phyloP scores from a whole-genome alignment of 2,113 vertebrate species.

The Mastomys natalensis region DNA sequence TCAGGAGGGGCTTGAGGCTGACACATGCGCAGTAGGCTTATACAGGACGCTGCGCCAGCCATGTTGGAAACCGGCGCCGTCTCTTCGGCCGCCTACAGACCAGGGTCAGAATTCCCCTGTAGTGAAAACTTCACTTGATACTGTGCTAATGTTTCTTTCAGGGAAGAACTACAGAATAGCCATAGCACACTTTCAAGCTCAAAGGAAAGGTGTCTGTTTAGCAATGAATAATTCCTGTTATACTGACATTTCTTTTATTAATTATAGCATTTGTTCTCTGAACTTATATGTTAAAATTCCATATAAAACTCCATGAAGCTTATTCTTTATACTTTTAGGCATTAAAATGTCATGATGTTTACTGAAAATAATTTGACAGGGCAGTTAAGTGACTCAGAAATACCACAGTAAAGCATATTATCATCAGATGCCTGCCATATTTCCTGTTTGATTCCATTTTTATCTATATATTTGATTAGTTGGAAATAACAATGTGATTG shows the following conservation, averaged over 20 bases:
- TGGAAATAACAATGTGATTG: background rate
- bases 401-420: background rate
- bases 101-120: constrained; percentile 16
- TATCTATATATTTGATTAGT: background rate
- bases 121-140: background rate
- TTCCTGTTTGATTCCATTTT: background rate
- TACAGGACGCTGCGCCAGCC: too few species aligned
- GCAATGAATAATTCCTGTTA: background rate
- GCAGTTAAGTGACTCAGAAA: constrained; percentile 4
- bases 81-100: too few species aligned
- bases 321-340: background rate
- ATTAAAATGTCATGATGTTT: background rate
- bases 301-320: background rate
- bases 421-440: background rate
- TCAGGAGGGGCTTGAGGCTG: too few species aligned
- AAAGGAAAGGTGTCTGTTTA: background rate
- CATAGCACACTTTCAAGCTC: background rate
- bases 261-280: background rate
- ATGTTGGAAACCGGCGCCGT: too few species aligned
- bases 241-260: constrained; percentile 26
- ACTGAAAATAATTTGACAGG: background rate
- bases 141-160: constrained; percentile 8
- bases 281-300: background rate
- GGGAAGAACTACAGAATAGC: background rate
- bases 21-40: too few species aligned